Conservation (phyloP, 2,797 vertebrate species). For the Siniperca obscura region DNA sequence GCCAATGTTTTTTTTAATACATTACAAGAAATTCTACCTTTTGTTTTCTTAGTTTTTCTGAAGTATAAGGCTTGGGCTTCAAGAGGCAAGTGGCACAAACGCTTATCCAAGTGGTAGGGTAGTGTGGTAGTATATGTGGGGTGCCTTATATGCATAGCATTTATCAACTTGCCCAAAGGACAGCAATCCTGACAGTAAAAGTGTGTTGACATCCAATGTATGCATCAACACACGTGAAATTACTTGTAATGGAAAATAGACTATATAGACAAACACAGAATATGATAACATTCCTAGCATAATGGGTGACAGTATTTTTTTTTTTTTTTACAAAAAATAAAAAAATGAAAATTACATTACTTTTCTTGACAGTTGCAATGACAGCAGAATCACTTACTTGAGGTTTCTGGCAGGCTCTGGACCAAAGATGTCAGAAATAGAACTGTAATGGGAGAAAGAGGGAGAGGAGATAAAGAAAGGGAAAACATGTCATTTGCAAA, state of each 20-base stretch:
- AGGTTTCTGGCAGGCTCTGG: slow-evolving; percentile 59
- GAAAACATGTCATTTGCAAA: slow-evolving; percentile 16
- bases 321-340: neutral
- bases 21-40: neutral
- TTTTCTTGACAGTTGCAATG: slow-evolving; percentile 6
- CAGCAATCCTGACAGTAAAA: neutral
- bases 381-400: slow-evolving; percentile 71
- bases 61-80: neutral
- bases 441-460: slow-evolving; percentile 61
- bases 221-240: neutral
- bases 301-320: neutral
- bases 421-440: slow-evolving; percentile 79
- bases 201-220: neutral
- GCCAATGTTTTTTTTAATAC: neutral
- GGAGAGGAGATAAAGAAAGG: slow-evolving; percentile 6
- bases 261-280: neutral
- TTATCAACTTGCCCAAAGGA: neutral
- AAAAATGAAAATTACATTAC: neutral
- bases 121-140: neutral
- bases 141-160: neutral
- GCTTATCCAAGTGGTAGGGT: neutral
- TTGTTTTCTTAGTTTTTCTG: neutral
- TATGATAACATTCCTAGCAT: neutral
- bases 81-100: neutral
- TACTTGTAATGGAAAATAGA: neutral